These are phyloP conservation scores for Panulirus ornatus DNA, from an alignment of 1,140 invertebrate genomes.

Conservation along the genomic window DNA sequence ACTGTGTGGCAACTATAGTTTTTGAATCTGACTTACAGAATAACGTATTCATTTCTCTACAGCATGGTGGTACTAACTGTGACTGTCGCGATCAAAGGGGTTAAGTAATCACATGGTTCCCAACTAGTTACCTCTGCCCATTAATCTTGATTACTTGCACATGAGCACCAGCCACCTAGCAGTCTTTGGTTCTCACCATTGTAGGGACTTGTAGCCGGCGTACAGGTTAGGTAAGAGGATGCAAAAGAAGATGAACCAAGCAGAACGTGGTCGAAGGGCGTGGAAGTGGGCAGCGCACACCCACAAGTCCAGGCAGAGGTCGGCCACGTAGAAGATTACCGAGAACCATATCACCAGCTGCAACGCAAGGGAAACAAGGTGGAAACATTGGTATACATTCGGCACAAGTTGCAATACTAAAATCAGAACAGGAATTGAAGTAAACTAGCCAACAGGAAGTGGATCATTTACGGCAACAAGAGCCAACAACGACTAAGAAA, in stretches of 20 bases:
- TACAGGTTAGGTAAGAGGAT: conserved; percentile 73
- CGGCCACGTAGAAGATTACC: conserved; percentile 58
- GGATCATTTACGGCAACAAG: background rate
- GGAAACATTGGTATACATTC: background rate
- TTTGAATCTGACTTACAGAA: no score
- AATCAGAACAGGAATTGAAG: no score
- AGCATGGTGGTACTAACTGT: no score
- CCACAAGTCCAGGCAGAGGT: conserved; percentile 69
- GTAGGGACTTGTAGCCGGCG: conserved; percentile 74
- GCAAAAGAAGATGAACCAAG: conserved; percentile 74
- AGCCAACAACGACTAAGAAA: background rate
- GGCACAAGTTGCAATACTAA: no score
- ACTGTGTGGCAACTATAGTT: no score
- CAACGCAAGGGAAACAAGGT: background rate
- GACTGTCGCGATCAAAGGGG: no score
- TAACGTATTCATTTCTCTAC: no score
- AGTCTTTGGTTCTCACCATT: no score
- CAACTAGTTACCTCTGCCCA: no score
- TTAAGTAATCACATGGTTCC: no score
- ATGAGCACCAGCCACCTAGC: no score
- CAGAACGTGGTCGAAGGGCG: conserved; percentile 5
- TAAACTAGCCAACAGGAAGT: background rate
- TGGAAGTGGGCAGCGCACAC: conserved; percentile 55
- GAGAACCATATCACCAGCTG: conserved; percentile 63
- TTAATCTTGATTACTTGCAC: no score